Evolutionary conservation across 1,140 invertebrate species (phyloP).

Genomic region (Antheraea pernyi): DNA sequence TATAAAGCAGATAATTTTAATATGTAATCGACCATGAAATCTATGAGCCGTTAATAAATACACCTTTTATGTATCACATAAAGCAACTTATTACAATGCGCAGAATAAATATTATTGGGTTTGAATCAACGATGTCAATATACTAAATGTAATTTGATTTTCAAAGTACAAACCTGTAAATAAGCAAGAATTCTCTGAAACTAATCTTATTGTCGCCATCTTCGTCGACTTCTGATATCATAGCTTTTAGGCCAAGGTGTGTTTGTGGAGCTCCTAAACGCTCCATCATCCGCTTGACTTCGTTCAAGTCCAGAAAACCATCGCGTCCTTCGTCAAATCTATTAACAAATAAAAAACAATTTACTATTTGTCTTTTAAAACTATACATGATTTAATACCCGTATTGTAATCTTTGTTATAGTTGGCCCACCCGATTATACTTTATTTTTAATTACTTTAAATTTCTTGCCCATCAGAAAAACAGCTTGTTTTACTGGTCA

Average conservation of each 20-base stretch:
- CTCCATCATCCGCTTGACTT: slow-evolving; percentile 98
- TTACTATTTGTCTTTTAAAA: neutral
- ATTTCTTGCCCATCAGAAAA: no score
- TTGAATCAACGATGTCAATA: no score
- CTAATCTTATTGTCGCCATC: slow-evolving; percentile 93
- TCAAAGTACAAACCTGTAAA: slow-evolving; percentile 81
- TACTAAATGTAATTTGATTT: neutral
- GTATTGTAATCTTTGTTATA: no score
- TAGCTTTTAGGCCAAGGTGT: slow-evolving; percentile 94
- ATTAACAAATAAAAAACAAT: slow-evolving; percentile 50
- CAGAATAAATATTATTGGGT: no score
- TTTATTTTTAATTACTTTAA: no score
- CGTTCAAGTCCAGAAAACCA: slow-evolving; percentile 91
- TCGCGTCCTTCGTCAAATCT: slow-evolving; percentile 95
- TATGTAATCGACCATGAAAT: no score
- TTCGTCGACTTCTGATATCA: slow-evolving; percentile 97
- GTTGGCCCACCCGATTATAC: no score
- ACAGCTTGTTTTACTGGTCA: no score
- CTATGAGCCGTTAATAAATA: no score
- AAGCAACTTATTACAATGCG: no score
- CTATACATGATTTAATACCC: slow-evolving; percentile 1
- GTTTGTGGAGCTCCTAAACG: slow-evolving; percentile 96
- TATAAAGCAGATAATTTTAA: no score
- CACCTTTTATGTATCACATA: no score
- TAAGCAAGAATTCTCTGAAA: slow-evolving; percentile 94